Conservation (phyloP, 1,140 invertebrate species). For the Drosophila dunni region DNA sequence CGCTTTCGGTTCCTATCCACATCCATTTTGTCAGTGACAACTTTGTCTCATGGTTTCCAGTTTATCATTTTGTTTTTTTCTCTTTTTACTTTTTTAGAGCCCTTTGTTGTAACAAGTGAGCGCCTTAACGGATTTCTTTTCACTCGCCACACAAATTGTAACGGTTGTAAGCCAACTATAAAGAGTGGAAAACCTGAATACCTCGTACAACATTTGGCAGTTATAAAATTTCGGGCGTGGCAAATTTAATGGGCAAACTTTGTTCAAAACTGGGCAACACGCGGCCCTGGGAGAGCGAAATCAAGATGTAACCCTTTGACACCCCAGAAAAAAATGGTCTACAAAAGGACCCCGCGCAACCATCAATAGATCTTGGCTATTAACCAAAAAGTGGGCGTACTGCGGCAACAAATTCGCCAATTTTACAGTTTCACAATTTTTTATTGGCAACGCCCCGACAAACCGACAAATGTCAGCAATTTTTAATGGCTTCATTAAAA, state of each 20-base stretch:
- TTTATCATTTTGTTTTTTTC: slow-evolving; percentile 32
- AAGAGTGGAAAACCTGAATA: slow-evolving; percentile 11
- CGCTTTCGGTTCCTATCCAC: slow-evolving; percentile 31
- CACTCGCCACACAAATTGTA: slow-evolving; percentile 40
- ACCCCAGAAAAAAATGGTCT: slow-evolving; percentile 6
- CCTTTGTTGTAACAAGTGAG: slow-evolving; percentile 65
- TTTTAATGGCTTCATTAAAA: slow-evolving; percentile 79
- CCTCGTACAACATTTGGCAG: slow-evolving; percentile 69
- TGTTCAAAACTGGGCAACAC: slow-evolving; percentile 47
- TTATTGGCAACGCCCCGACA: slow-evolving; percentile 67
- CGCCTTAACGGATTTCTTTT: slow-evolving; percentile 54
- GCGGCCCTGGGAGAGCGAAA: slow-evolving; percentile 16
- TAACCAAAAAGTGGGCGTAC: slow-evolving; percentile 55
- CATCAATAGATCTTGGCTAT: slow-evolving; percentile 40
- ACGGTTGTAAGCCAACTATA: slow-evolving; percentile 39
- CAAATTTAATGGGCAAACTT: slow-evolving; percentile 76
- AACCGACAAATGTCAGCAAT: slow-evolving; percentile 76
- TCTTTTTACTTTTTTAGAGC: slow-evolving; percentile 4
- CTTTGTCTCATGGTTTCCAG: slow-evolving; percentile 57
- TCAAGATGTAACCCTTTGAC: slow-evolving; percentile 60
- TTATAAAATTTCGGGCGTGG: slow-evolving; percentile 57
- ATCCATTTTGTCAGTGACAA: slow-evolving; percentile 47
- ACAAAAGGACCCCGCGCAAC: slow-evolving; percentile 6
- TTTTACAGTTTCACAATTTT: slow-evolving; percentile 69
- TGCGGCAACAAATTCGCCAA: slow-evolving; percentile 67